These are phyloP conservation scores for Ophioderma brevispina DNA, from an alignment of 35 echinoderm and acorn worm species.

Conservation along the genomic window DNA sequence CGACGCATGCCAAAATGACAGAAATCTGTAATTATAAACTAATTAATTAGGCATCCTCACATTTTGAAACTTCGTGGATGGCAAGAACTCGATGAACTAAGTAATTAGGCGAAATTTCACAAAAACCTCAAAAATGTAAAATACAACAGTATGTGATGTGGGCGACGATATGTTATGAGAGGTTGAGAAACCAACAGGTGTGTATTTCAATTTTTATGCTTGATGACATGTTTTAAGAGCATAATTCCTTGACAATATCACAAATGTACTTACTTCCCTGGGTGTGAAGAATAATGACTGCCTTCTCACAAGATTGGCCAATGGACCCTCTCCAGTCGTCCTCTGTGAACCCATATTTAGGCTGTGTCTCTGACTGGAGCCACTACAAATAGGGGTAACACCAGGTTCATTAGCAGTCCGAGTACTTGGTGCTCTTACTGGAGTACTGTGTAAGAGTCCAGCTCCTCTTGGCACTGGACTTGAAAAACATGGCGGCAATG, in stretches of 20 bases:
- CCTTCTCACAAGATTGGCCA: constrained; percentile 13
- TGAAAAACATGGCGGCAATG: neutral
- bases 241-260: neutral
- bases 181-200: no score
- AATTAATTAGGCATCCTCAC: no score
- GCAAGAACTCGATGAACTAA: no score
- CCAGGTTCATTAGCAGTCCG: neutral
- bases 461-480: neutral
- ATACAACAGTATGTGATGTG: no score
- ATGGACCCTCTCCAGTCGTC: neutral
- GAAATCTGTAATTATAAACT: no score
- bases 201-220: no score
- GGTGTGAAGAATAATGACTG: constrained; percentile 38
- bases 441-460: constrained; percentile 34
- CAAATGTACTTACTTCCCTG: constrained; percentile 12
- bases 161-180: no score
- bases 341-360: neutral
- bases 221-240: no score
- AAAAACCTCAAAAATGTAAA: no score
- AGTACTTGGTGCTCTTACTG: neutral
- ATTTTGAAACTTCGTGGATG: no score
- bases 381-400: constrained; percentile 27
- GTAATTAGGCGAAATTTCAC: no score
- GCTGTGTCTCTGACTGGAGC: neutral
- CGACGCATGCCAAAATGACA: no score